A percentile compares a stretch with the other conserved stretches of the same genome.
phyloP scores from a whole-genome alignment of 2,113 vertebrate genomes.

The Bambusicola thoracicus region DNA sequence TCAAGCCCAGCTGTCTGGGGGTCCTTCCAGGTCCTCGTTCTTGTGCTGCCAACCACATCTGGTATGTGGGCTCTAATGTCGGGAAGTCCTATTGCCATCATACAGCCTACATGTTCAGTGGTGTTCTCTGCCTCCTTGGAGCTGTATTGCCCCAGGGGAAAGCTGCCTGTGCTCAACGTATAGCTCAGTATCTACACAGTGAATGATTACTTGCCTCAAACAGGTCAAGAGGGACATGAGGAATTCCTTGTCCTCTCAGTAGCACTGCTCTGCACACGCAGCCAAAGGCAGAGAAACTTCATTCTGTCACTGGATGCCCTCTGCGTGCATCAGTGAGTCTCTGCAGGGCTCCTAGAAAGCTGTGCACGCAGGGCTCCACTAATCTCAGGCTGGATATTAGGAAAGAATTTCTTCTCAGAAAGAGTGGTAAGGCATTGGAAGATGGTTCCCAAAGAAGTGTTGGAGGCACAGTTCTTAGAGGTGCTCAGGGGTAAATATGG shows the following conservation, averaged over 20 bases:
- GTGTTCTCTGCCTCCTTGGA: not conserved
- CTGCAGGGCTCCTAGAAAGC: not conserved
- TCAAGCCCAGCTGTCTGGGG: not conserved
- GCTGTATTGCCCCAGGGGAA: not conserved
- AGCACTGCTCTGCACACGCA: not conserved
- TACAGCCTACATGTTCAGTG: not conserved
- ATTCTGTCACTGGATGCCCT: not conserved
- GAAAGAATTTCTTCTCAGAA: too few species aligned
- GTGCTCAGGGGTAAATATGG: too few species aligned
- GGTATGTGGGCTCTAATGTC: fast-evolving
- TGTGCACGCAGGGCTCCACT: not conserved
- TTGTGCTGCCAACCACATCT: not conserved
- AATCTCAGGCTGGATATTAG: too few species aligned
- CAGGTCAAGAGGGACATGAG: not conserved
- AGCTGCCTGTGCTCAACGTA: fast-evolving
- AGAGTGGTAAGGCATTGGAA: too few species aligned
- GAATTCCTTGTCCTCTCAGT: not conserved
- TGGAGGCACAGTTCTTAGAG: too few species aligned
- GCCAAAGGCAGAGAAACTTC: not conserved
- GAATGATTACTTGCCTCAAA: not conserved
- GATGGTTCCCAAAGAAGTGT: too few species aligned
- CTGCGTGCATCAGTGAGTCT: not conserved
- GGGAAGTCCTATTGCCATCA: not conserved
- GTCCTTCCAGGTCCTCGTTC: not conserved
- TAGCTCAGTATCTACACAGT: not conserved